Conservation (phyloP, 2,113 vertebrate species). For the Cyrtonyx montezumae region DNA sequence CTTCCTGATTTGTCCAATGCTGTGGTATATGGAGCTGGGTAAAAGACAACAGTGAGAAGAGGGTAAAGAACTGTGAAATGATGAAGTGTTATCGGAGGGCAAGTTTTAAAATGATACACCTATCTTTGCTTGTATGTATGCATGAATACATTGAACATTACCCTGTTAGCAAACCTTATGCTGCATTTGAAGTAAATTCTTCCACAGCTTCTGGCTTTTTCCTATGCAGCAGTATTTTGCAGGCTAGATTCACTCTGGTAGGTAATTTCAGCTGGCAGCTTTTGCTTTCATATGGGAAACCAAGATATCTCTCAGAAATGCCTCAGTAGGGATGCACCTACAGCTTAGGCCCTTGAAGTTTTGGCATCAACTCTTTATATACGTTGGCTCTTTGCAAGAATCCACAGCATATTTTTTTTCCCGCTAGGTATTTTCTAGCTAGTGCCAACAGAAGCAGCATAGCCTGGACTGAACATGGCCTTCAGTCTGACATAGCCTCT, state of each 20-base stretch:
- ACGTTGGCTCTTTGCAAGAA: not conserved
- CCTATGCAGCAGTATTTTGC: not conserved
- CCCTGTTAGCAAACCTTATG: not conserved
- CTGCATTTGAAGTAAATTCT: not conserved
- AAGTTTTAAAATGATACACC: not conserved
- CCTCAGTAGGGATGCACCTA: not conserved
- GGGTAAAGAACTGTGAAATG: not conserved
- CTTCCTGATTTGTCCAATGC: not conserved
- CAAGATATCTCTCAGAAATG: not conserved
- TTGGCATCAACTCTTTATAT: constrained; percentile 1
- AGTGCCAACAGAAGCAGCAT: constrained; percentile 16
- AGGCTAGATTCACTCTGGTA: not conserved
- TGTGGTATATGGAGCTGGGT: not conserved
- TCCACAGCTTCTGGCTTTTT: not conserved
- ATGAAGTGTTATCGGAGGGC: not conserved
- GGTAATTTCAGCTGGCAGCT: not conserved
- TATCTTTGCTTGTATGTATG: not conserved
- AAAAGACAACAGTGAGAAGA: not conserved
- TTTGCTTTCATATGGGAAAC: not conserved
- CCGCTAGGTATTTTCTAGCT: constrained; percentile 7
- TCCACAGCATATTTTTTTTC: constrained; percentile 8
- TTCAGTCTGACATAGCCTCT: constrained; percentile 36
- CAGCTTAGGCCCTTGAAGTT: not conserved
- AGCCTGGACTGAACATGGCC: constrained; percentile 16
- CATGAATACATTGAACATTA: not conserved